These are phyloP conservation scores for Epicampocera succincta DNA, from an alignment of 2,888 invertebrate species.

Conservation along the genomic window DNA sequence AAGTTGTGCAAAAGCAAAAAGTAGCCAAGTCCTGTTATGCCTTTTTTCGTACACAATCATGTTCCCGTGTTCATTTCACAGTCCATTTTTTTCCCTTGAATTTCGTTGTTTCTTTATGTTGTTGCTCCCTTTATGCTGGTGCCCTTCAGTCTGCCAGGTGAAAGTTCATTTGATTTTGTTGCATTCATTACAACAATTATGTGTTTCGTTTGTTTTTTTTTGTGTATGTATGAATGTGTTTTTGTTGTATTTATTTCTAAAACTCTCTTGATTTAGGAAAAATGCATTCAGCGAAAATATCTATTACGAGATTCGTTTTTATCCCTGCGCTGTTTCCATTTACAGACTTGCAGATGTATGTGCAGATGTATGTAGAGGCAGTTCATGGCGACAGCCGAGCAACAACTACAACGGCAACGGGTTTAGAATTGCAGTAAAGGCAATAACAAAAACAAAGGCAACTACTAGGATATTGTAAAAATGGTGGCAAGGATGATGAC, in stretches of 20 bases:
- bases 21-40: too few relatives aligned
- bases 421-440: slow-evolving; percentile 24
- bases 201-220: too few relatives aligned
- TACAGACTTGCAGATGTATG: slow-evolving; percentile 38
- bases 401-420: slow-evolving; percentile 10
- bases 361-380: too few relatives aligned
- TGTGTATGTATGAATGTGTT: background rate
- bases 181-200: background rate
- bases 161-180: slow-evolving; percentile 63
- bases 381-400: background rate
- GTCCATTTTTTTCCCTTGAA: background rate
- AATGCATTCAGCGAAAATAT: slow-evolving; percentile 53
- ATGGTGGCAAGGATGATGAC: background rate
- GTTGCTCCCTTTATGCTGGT: background rate
- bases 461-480: background rate
- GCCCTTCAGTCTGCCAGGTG: slow-evolving; percentile 59
- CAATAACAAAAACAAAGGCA: slow-evolving; percentile 13
- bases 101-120: background rate
- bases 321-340: slow-evolving; percentile 14
- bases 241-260: background rate
- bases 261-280: slow-evolving; percentile 48
- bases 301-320: background rate
- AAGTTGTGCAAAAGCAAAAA: too few relatives aligned
- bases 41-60: too few relatives aligned
- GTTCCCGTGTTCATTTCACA: too few relatives aligned